Evolutionary conservation across 2,888 invertebrate species (phyloP).

Genomic region (Pantelozetes paolii): DNA sequence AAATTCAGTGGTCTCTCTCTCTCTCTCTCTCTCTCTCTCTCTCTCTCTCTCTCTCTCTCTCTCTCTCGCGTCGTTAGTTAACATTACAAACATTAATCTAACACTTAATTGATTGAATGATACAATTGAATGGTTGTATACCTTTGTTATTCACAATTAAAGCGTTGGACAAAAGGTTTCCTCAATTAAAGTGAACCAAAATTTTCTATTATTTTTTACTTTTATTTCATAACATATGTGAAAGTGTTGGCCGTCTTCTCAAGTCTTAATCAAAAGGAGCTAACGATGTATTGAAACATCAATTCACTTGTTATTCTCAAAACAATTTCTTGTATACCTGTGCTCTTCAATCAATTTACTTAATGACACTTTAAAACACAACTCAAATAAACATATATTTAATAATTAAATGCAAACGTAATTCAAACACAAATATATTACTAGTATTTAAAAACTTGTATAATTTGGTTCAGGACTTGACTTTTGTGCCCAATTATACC

Average conservation of each 20-base stretch:
- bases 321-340: too few species aligned
- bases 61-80: too few species aligned
- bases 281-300: background rate
- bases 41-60: too few species aligned
- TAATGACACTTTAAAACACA: too few species aligned
- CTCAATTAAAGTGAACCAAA: conserved; percentile 14
- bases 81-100: background rate
- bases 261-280: background rate
- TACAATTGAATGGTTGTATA: conserved; percentile 12
- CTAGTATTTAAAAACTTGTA: background rate
- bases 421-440: background rate
- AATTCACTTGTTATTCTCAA: too few species aligned
- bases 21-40: too few species aligned
- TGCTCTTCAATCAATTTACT: too few species aligned
- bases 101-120: conserved; percentile 6
- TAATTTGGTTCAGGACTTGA: conserved; percentile 15
- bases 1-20: too few species aligned
- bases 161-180: background rate
- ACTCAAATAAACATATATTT: too few species aligned
- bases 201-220: background rate
- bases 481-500: background rate
- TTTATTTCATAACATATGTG: background rate
- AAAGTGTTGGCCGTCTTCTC: conserved; percentile 18
- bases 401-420: background rate
- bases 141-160: too few species aligned